Base-by-base conservation (phyloP, 2,113 vertebrate genomes). In the Nibea albiflora region DNA sequence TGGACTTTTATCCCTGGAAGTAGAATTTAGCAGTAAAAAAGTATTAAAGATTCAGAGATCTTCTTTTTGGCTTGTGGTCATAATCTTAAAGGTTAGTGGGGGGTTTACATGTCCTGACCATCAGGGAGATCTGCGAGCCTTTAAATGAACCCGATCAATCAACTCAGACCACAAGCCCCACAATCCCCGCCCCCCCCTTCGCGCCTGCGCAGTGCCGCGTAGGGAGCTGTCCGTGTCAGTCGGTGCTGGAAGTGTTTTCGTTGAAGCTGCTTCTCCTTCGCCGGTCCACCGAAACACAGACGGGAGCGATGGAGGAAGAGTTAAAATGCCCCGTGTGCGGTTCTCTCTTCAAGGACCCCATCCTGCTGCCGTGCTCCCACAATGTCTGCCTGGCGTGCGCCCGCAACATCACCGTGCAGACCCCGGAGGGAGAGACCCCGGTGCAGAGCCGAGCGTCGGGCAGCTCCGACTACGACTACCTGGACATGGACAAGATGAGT, bases 311-410 rank as follows among this genome's bases (percentile, higher is more conserved):
- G 97, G 97, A 99, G 88, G 97, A 99, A 93, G 98, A 98, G 92
- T 92, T 99, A 49, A 99, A 99, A 94, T 99, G 98, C 88, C 98
- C 97, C 0, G 97, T 99, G 61, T 99, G 98, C 84, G 98, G 98
- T 14, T 96, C 97, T 1, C 94, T 99, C 20, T 99, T 96, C 86
- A 95, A 95, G 84, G 97, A 98, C 49, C 97, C 97, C 54, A 90
- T 98, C 83, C 96, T 98, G 80, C 81, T 98, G 87, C 97, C 97
- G 7, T 98, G 97, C 73, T 97, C 97, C 11, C 97, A 98, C 94
- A 98, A 97, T 11, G 96, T 98, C 76, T 99, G 97, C 90, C 93
- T 97, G 93, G 95, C 96, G n/a, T 99, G 98, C 58, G 97, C 97
- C 5, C 96, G 97, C 65, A 99, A 96, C 92, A 99, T 99, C 94